Base-by-base conservation (phyloP, 1,140 invertebrate genomes). In the Zaprionus lachaisei region DNA sequence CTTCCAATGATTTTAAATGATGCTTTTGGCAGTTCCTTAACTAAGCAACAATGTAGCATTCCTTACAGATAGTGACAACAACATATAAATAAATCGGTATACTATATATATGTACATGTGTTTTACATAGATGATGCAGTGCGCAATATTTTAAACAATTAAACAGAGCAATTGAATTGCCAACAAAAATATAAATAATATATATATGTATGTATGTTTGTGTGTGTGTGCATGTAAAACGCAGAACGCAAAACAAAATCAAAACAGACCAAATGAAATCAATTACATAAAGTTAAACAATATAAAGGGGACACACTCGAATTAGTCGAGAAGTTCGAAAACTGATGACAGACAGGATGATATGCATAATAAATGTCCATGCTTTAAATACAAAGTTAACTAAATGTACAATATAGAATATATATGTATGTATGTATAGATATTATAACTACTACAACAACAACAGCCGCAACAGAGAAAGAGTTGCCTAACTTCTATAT, bases 341-440 rank as follows among this genome's bases (percentile, higher is more conserved):
- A 61, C 37, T 26, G 54, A 38, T 66, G 28, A 57, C 17, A 37
- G 28, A 57, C 22, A 37, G 28, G 49, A 61, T 31, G n/a, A 34
- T 44, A 47, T 49, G 76, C 71, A 67, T 79, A 79, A 54, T 71
- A 71, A 86, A 78, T 78, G 81, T 84, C 81, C 83, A 87, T 87
- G 81, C 82, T 87, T 87, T 70, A 76, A 87, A 66, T 79, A 85
- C 69, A 85, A 82, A 86, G 83, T 86, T 86, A 89, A 86, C 83
- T 89, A 80, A 86, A 86, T 83, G 84, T 83, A 86, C 83, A 86
- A 86, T 80, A 78, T 83, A 79, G 67, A 14, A 62, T 75, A 75
- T 38, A 22, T 41, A 62, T 61, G 34, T 69, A 69, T 26, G 38
- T 78, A 78, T 28, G 63, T 60, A 62, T 65, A 63, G 58, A 49